These are phyloP conservation scores for Cheilosia vernalis DNA, from an alignment of 2,888 invertebrate species.

Conservation along the genomic window DNA sequence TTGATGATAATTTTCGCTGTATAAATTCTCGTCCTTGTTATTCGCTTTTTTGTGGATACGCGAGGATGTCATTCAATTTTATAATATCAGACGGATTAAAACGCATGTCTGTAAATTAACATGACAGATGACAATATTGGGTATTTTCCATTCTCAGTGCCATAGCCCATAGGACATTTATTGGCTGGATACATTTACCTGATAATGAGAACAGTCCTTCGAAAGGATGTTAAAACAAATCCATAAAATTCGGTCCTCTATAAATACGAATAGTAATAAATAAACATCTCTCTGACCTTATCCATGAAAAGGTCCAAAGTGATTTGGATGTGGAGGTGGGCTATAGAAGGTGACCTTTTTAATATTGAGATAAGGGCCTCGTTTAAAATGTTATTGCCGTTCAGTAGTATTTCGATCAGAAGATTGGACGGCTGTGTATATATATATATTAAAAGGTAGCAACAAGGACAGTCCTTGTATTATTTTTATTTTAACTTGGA, in stretches of 20 bases:
- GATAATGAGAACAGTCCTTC: constrained; percentile 59
- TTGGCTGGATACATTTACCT: constrained; percentile 7
- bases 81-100: too few species aligned
- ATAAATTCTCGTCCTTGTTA: neutral
- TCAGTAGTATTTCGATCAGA: constrained; percentile 52
- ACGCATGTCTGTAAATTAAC: too few species aligned
- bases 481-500: constrained; percentile 21
- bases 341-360: constrained; percentile 21
- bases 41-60: constrained; percentile 36
- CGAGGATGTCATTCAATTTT: neutral
- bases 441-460: constrained; percentile 24
- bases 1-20: constrained; percentile 20
- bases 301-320: constrained; percentile 25
- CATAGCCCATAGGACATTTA: constrained; percentile 4
- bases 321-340: neutral
- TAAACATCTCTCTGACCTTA: constrained; percentile 45
- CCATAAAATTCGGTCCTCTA: constrained; percentile 44
- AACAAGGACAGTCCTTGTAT: neutral
- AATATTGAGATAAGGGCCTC: constrained; percentile 57
- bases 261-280: constrained; percentile 28
- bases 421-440: constrained; percentile 1
- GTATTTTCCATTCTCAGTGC: too few species aligned
- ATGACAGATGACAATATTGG: too few species aligned
- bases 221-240: constrained; percentile 56
- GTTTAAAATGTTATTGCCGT: constrained; percentile 60